Percentiles rank a stretch among this genome's conserved stretches.
These are phyloP conservation scores for Mandrillus leucophaeus DNA, from an alignment of 2,113 vertebrate species.

Conservation along the genomic window DNA sequence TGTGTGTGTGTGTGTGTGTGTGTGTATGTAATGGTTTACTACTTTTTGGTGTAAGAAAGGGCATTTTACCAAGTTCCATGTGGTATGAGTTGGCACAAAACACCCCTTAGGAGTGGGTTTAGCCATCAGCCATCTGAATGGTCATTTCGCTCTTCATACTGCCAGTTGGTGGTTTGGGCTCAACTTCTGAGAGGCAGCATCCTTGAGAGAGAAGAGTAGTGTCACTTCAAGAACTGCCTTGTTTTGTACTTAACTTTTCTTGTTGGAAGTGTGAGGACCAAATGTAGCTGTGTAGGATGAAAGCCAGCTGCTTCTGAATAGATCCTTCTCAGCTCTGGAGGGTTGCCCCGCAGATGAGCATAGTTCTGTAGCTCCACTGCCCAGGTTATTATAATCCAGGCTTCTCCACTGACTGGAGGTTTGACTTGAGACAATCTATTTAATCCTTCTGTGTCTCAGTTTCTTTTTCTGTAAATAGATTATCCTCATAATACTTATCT, in stretches of 20 bases:
- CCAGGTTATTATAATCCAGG: too few species aligned
- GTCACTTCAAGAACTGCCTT: background rate
- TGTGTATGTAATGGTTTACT: background rate
- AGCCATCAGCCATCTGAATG: background rate
- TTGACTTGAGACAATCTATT: background rate
- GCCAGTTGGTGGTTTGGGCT: background rate
- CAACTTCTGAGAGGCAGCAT: background rate
- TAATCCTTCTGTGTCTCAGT: background rate
- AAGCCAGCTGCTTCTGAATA: background rate
- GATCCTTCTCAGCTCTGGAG: background rate
- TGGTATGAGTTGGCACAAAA: background rate
- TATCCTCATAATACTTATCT: background rate
- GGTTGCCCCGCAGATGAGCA: background rate
- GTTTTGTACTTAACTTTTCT: constrained; percentile 21
- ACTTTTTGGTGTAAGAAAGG: background rate
- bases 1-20: too few species aligned
- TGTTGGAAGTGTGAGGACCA: background rate
- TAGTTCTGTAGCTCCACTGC: background rate
- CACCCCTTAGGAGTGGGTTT: background rate
- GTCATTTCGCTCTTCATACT: constrained; percentile 25
- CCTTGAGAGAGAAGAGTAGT: background rate
- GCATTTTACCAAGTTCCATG: background rate
- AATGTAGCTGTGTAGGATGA: background rate
- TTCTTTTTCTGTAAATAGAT: constrained; percentile 26
- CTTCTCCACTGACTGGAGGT: background rate